Evolutionary conservation across 1,140 invertebrate genomes (phyloP), one percentile per base, ranked within the genome.

Genomic region (Zaprionus africanus): DNA sequence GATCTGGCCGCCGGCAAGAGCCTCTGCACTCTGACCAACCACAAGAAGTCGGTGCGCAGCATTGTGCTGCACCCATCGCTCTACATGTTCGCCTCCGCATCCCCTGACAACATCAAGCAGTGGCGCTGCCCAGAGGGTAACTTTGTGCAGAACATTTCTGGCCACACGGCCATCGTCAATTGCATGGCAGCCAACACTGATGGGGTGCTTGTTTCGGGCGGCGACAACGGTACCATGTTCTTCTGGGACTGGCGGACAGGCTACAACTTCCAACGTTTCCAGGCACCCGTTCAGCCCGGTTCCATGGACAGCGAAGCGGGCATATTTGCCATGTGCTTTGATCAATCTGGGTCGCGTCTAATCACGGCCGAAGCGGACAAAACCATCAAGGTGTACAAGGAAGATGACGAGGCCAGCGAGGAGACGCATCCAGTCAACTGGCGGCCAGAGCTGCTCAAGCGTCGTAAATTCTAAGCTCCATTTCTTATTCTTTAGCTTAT

Each of bases 181-280:
- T 98, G 98, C 82, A 94, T 99, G 90, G 98, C 97, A 9, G 95
- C 98, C 0, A 99, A 99, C 94, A 94, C 95, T 4, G 98, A 99
- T 83, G 98, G 98, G 0, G 99, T 99, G 26, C 93, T 99, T 4
- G 98, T 99, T 4, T 99, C 98, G 31, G 99, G 98, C 57, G 99
- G 98, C 61, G 99, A 99, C 92, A 99, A 99, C 93, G 99, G 99
- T n/a, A 98, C 98, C 9, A 95, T 99, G 94, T 96, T 97, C 92
- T 97, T 99, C 82, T 99, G 99, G 99, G 99, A 99, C 93, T 99
- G 99, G 99, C 95, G 97, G 83, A 99, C 98, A 15, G 99, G 99
- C 26, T 96, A 99, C 87, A 99, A 99, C 94, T 99, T 99, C 93
- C 99, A 99, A 94, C 95, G 97, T 79, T 93, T 93, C 43, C 96